Base-by-base conservation (phyloP, 2,797 vertebrate genomes). In the Kryptopterus vitreolus region DNA sequence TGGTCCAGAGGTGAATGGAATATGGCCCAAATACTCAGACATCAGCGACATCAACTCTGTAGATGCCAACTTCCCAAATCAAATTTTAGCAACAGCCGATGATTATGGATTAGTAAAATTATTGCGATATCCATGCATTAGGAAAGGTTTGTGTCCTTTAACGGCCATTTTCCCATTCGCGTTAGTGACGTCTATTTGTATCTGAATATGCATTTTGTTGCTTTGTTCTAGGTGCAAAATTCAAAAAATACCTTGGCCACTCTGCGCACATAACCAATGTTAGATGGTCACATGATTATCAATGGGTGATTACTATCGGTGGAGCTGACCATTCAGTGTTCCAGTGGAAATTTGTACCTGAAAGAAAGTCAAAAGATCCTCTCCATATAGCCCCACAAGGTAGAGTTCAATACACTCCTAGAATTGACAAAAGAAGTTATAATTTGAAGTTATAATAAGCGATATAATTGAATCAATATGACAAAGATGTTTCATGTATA, bases 321-420 rank as follows among this genome's bases (percentile, higher is more conserved):
- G 98, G 98, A 87, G 97, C 97, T 13, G 98, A 99, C 90, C 98
- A 99, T 88, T 98, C 98, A 48, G 96, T 99, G 87, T 99, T 99
- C 88, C 98, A 99, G 90, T 99, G 98, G 98, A 98, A 96, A 88
- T 99, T 98, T 91, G 92, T 99, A 85, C 95, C 97, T 4, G 98
- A 99, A 87, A 93, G 97, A 82, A 99, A 98, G 84, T 84, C 96
- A 70, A 99, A 98, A 92, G 97, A 99, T 85, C 91, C 94, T 72
- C 92, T 98, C 86, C 96, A 98, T 87, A 95, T 98, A 91, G 95
- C 96, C 55, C 95, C 96, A 13, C 98, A 99, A 94, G 98, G 98
- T 96, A 87, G 87, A 88, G 69, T 48, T 29, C n/a, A 77, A 52
- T 33, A 62, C 15, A 70, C 38, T 35, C 20, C 20, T 31, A 16